A percentile compares a stretch with the other conserved stretches of the same genome.
Conservation (phyloP, 2,113 vertebrate species). For the Parus major region DNA sequence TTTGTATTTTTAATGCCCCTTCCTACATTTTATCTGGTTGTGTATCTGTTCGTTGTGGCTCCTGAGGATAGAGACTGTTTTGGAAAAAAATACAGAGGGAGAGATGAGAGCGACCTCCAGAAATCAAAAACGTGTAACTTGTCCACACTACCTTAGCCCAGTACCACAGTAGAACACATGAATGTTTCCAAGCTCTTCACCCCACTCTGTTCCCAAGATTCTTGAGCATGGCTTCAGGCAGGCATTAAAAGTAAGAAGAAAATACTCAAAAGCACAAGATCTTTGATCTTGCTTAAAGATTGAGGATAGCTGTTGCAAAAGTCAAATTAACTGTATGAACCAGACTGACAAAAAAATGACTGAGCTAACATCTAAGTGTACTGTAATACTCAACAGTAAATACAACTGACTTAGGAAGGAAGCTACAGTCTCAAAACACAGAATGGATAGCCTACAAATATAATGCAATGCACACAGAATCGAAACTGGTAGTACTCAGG, state of each 20-base stretch:
- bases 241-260: background rate
- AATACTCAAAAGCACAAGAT: background rate
- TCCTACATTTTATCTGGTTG: background rate
- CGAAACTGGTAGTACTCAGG: background rate
- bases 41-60: background rate
- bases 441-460: background rate
- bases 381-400: background rate
- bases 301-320: background rate
- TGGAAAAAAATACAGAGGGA: background rate
- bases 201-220: fast-evolving
- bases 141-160: background rate
- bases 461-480: background rate
- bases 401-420: background rate
- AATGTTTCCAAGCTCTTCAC: background rate
- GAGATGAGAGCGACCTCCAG: background rate
- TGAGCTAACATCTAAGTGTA: background rate
- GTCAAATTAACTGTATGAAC: background rate
- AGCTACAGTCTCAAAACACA: background rate
- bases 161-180: background rate
- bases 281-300: background rate
- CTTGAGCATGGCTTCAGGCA: background rate
- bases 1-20: background rate
- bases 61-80: background rate
- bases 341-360: fast-evolving
- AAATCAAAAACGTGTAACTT: background rate